phyloP scores from a whole-genome alignment of 2,113 vertebrate species.

The Psittacus erithacus region DNA sequence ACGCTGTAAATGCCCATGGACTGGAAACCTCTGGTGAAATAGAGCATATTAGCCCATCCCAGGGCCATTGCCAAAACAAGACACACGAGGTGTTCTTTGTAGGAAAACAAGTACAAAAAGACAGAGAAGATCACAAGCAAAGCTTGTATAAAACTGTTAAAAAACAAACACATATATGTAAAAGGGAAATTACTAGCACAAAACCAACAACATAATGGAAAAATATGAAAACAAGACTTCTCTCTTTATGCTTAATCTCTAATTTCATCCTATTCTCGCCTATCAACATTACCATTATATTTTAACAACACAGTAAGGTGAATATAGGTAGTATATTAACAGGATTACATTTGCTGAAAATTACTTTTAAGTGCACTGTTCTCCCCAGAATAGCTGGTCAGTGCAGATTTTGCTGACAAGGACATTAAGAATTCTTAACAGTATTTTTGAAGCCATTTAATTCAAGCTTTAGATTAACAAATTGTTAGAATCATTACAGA shows the following conservation, averaged over 20 bases:
- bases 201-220: constrained; percentile 35
- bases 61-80: constrained; percentile 84
- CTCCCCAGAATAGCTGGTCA: background rate
- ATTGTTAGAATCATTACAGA: background rate
- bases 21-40: constrained; percentile 84
- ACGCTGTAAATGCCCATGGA: constrained; percentile 86
- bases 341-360: background rate
- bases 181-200: constrained; percentile 66
- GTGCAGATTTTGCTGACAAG: background rate
- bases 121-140: constrained; percentile 82
- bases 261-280: background rate
- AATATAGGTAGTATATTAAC: background rate
- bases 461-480: background rate
- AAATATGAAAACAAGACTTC: background rate
- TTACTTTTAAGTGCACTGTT: background rate
- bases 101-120: constrained; percentile 81
- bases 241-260: background rate
- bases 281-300: background rate
- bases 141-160: constrained; percentile 83
- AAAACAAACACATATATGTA: constrained; percentile 73
- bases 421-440: background rate
- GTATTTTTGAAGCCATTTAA: background rate
- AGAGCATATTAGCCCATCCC: constrained; percentile 85
- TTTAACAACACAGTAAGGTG: background rate
- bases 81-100: constrained; percentile 82